phyloP scores from a whole-genome alignment of 1,140 invertebrate species.

The Pectinophora gossypiella region DNA sequence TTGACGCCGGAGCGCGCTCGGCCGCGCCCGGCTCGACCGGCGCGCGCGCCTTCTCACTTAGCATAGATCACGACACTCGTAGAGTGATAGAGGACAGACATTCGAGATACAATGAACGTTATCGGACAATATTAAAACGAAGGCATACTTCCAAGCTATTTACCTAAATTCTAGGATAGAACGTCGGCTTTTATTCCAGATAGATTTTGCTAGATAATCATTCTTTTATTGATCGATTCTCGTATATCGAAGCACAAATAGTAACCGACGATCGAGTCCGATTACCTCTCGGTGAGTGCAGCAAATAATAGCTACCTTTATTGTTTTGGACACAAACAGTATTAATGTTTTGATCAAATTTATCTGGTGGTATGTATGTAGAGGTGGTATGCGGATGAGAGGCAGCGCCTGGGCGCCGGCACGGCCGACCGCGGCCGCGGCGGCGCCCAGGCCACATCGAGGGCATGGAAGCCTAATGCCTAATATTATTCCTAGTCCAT shows the following conservation, averaged over 20 bases:
- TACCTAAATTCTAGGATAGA: slow-evolving; percentile 67
- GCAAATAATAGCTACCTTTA: slow-evolving; percentile 43
- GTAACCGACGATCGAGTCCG: slow-evolving; percentile 61
- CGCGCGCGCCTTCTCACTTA: slow-evolving; percentile 44
- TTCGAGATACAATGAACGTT: slow-evolving; percentile 60
- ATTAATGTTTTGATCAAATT: slow-evolving; percentile 64
- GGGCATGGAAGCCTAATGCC: slow-evolving; percentile 63
- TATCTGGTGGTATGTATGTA: slow-evolving; percentile 60
- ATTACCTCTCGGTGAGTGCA: slow-evolving; percentile 48
- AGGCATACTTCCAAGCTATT: slow-evolving; percentile 71
- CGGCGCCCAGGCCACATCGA: slow-evolving; percentile 30
- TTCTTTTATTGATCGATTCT: slow-evolving; percentile 58
- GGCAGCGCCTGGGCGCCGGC: slow-evolving; percentile 26
- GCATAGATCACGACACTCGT: slow-evolving; percentile 69
- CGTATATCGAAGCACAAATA: slow-evolving; percentile 69
- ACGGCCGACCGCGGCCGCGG: slow-evolving; percentile 3
- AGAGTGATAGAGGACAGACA: slow-evolving; percentile 62
- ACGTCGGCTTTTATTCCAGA: slow-evolving; percentile 71
- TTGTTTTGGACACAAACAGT: slow-evolving; percentile 60
- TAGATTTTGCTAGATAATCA: slow-evolving; percentile 73
- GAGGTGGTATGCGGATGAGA: slow-evolving; percentile 63
- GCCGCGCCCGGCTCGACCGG: slow-evolving; percentile 15
- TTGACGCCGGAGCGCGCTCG: slow-evolving; percentile 56
- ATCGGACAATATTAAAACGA: slow-evolving; percentile 70
- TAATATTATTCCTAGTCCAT: slow-evolving; percentile 74